Evolutionary conservation across 2,888 invertebrate genomes (phyloP), one percentile per base, ranked within the genome.

Genomic region (Sphecodes monilicornis): DNA sequence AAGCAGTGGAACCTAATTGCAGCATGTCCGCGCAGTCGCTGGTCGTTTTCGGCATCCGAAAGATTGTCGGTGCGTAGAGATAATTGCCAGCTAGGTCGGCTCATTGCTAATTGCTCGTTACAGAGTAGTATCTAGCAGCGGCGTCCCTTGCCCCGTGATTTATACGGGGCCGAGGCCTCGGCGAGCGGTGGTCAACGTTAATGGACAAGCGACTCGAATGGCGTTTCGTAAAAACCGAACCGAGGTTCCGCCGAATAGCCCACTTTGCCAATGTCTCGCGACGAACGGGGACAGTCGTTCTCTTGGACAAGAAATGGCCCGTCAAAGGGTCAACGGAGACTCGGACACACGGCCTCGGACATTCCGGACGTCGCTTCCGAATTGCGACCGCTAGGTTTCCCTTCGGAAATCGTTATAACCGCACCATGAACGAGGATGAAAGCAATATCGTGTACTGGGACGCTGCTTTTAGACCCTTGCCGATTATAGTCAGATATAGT

Each of bases 31-130:
- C 66, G 57, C 22, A 46, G 18, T 16, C 32, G 26, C 41, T n/a
- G 26, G 36, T 32, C 64, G 39, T 66, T 85, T 80, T 77, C 66
- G 74, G 57, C 32, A 5, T 8, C 69, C 68, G 50, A 86, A 54
- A 32, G 32, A 32, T 76, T 72, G 80, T 78, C 64, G 83, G 81
- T 76, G 74, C 80, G 66, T n/a, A 50, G 70, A 66, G 83, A 85
- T 87, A 85, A 87, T 87, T 79, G 82, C 79, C 57, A 60, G 64
- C 69, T 54, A 74, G 76, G 64, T 70, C 76, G 70, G 73, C 66
- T 85, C 82, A 79, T 83, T 85, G 88, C 80, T 87, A 88, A 85
- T 78, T 80, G 88, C 71, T 88, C 81, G 87, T 88, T 88, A 88
- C 82, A 74, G 32, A 75, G 80, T 6, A 26, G 60, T 75, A 76